Conservation (phyloP, 2,113 vertebrate genomes). For the Ptychochromis oligacanthus region DNA sequence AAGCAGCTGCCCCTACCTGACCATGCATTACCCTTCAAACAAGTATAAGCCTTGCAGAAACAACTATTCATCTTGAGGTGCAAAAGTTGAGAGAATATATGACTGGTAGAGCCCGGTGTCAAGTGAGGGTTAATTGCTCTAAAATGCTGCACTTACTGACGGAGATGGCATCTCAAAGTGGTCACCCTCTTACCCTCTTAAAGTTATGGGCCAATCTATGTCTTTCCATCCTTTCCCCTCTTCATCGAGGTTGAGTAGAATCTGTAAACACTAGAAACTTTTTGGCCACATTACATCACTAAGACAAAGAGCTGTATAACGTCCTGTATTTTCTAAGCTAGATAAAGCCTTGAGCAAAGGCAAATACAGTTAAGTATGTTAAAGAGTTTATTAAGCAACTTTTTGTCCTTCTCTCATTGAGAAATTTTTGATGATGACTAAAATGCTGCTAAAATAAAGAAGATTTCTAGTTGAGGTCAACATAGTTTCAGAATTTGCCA, state of each 20-base stretch:
- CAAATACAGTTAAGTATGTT: neutral
- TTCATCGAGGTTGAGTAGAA: neutral
- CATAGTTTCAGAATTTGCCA: neutral
- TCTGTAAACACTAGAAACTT: neutral
- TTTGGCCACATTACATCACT: neutral
- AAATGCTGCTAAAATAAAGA: neutral
- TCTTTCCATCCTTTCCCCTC: neutral
- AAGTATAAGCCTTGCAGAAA: constrained; percentile 14
- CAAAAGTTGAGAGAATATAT: neutral
- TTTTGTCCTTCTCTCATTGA: neutral
- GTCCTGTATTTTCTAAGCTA: neutral
- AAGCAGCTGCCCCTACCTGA: constrained; percentile 12
- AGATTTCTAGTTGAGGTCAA: neutral
- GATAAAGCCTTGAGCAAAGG: neutral
- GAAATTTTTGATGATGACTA: neutral
- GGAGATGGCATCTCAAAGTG: constrained; percentile 6
- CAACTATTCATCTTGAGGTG: neutral
- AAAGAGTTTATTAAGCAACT: neutral
- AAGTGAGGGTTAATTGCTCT: constrained; percentile 16
- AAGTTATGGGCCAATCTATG: neutral
- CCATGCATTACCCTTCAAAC: constrained; percentile 21
- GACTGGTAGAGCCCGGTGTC: neutral
- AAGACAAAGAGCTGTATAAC: neutral
- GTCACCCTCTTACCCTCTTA: neutral
- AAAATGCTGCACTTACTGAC: neutral